Evolutionary conservation across 2,113 vertebrate genomes (phyloP).

Genomic region (Hippocampus zosterae): DNA sequence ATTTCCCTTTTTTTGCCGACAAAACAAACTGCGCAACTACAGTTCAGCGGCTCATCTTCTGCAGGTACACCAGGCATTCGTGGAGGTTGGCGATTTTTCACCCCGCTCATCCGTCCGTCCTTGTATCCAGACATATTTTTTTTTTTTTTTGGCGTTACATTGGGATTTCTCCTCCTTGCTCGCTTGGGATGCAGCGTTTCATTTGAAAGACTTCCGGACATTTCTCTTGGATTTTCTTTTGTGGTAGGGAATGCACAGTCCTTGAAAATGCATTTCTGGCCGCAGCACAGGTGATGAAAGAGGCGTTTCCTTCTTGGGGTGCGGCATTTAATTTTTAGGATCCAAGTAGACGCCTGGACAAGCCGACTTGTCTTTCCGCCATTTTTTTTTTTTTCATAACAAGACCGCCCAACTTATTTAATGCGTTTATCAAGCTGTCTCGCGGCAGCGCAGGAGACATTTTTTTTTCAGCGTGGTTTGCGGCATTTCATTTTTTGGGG

Average conservation of each 20-base stretch:
- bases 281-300: not conserved
- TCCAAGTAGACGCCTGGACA: not conserved
- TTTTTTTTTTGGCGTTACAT: not conserved
- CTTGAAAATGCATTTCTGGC: not conserved
- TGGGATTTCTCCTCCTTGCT: conserved; percentile 6
- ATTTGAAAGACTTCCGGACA: not conserved
- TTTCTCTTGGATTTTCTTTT: conserved; percentile 1
- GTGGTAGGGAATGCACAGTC: not conserved
- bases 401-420: too few species aligned
- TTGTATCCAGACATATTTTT: not conserved
- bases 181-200: not conserved
- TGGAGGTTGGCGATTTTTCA: conserved; percentile 3
- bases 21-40: not conserved
- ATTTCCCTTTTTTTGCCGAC: not conserved
- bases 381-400: too few species aligned
- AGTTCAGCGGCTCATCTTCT: not conserved
- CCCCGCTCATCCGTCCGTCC: conserved; percentile 18
- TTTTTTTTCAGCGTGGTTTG: too few species aligned
- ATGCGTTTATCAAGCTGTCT: too few species aligned
- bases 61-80: not conserved
- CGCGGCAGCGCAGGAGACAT: too few species aligned
- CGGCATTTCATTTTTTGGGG: too few species aligned
- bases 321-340: not conserved
- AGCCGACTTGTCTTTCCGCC: too few species aligned
- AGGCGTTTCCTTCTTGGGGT: not conserved